Evolutionary conservation across 2,113 vertebrate genomes (phyloP).

Genomic region (Scolopax mira): DNA sequence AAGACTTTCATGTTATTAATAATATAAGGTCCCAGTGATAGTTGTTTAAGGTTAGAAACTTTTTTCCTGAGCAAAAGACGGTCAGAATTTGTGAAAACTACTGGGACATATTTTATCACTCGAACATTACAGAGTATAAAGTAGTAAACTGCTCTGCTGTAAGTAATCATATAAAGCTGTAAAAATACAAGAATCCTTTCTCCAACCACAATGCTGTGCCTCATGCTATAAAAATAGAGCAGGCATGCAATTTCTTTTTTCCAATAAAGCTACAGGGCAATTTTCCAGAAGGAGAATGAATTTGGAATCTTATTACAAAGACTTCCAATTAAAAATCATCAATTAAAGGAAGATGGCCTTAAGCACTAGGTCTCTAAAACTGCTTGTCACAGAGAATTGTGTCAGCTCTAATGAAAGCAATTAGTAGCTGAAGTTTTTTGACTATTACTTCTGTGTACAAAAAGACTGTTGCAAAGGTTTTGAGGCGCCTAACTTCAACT

Average conservation of each 20-base stretch:
- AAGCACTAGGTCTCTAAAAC: neutral
- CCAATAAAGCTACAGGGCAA: constrained; percentile 9
- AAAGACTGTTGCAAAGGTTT: neutral
- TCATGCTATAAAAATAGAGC: constrained; percentile 43
- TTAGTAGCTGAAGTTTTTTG: constrained; percentile 5
- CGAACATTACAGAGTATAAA: neutral
- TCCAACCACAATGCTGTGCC: neutral
- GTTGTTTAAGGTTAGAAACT: neutral
- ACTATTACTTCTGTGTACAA: neutral
- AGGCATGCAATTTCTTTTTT: neutral
- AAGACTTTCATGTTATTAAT: neutral
- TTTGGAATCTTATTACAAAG: constrained; percentile 15
- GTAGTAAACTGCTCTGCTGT: neutral
- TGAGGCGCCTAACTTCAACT: neutral
- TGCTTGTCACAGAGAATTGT: constrained; percentile 2
- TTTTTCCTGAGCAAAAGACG: neutral
- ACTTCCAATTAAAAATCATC: constrained; percentile 42
- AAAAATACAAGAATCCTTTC: constrained; percentile 32
- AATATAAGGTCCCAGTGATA: neutral
- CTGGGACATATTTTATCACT: neutral
- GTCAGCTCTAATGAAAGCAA: constrained; percentile 19
- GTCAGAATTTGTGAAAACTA: constrained; percentile 13
- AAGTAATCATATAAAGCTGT: constrained; percentile 41
- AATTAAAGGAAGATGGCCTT: constrained; percentile 41
- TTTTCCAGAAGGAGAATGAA: constrained; percentile 38